phyloP scores from a whole-genome alignment of 1,140 invertebrate species.

The Tetranychus cinnabarinus region DNA sequence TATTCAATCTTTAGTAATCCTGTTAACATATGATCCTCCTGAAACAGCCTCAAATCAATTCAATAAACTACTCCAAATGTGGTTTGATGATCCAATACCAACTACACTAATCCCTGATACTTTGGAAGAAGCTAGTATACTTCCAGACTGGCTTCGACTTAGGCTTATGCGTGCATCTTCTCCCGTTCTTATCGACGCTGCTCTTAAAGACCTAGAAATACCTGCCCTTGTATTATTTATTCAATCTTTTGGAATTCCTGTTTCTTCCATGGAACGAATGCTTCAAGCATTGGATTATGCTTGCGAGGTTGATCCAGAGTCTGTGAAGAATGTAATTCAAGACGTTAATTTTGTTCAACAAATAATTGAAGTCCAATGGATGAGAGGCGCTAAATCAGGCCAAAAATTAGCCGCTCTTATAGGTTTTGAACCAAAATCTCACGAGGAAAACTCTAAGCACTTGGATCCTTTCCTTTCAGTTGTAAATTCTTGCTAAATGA shows the following conservation, averaged over 20 bases:
- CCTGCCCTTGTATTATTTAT: conserved; percentile 79
- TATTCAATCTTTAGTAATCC: conserved; percentile 79
- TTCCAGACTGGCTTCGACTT: conserved; percentile 82
- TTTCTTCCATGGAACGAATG: conserved; percentile 42
- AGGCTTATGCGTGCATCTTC: conserved; percentile 73
- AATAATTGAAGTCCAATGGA: conserved; percentile 6
- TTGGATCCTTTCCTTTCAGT: no score
- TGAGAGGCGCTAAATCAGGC: conserved; percentile 1
- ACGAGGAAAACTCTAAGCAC: no score
- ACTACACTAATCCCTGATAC: conserved; percentile 58
- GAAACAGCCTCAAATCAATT: conserved; percentile 14
- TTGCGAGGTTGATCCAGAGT: neutral
- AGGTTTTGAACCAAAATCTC: neutral
- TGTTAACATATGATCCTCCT: conserved; percentile 40
- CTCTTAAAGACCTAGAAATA: conserved; percentile 54
- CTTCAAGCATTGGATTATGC: conserved; percentile 1
- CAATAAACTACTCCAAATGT: conserved; percentile 40
- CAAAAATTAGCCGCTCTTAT: conserved; percentile 5
- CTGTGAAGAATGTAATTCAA: neutral
- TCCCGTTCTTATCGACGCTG: conserved; percentile 53
- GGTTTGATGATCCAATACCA: conserved; percentile 31
- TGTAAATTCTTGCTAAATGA: no score
- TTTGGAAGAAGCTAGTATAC: conserved; percentile 54
- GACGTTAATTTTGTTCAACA: neutral
- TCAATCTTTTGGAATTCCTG: conserved; percentile 83